Base-by-base conservation (phyloP, 2,113 vertebrate genomes). In the Circaetus gallicus region DNA sequence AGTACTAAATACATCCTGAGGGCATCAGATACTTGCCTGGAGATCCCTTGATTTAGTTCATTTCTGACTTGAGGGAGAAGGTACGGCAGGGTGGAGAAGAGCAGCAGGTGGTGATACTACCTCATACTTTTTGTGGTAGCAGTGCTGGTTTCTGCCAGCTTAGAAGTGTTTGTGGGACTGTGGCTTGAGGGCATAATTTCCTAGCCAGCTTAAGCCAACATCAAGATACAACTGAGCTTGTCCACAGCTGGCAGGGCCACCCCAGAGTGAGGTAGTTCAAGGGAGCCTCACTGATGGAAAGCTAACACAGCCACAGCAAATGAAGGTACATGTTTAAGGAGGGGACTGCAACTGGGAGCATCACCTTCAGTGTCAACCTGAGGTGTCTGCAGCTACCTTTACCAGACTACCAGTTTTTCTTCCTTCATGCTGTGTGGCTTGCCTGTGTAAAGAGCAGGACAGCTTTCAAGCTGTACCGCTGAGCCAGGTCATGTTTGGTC, bases 361-460 rank as follows among this genome's bases (percentile, higher is more conserved):
- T 76, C 43, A 15, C 6, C 32, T 20, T 59, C 25, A 13, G 53
- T 22, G 40, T 47, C 50, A 47, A 0, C 26, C 50, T n/a, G 47
- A 22, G 21, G 28, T 26, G 10, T 6, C 53, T 43, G 43, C 36
- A 62, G 34, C 34, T 91, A 31, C 42, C 58, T 76, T 77, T 63
- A 40, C 58, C 67, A 42, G 11, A 17, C 25, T 34, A 16, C 49
- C 5, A 14, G 62, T n/a, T 49, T 83, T 45, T 40, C 9, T 63
- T 90, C n/a, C 2, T 71, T 66, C 12, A 1, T 1, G 2, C 42
- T 28, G 2, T 0, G 0, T n/a, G 49, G 25, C 19, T 72, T 58
- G 31, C 55, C 12, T 38, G 13, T 55, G 43, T 36, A 6, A 55
- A 40, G 6, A 85, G 65, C 70, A 71, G 66, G 40, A 47, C 40